These are phyloP conservation scores for Myotis planiceps DNA, from an alignment of 2,797 vertebrate genomes.

Conservation along the genomic window DNA sequence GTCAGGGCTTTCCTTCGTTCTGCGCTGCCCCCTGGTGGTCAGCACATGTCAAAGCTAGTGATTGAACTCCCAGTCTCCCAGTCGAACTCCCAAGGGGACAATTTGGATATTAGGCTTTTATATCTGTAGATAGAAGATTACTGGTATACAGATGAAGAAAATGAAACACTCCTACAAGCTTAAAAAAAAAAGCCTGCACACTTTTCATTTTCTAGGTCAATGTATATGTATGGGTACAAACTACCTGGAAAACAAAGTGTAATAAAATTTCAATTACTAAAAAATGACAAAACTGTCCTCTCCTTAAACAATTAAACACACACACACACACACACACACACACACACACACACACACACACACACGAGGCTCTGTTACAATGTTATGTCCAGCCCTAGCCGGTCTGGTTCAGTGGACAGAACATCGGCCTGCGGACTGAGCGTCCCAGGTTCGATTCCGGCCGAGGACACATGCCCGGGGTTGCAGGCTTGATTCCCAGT, in stretches of 20 bases:
- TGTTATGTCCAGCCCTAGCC: neutral
- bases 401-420: neutral
- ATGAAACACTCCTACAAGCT: conserved; percentile 26
- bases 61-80: no score
- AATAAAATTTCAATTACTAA: conserved; percentile 51
- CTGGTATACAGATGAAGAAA: conserved; percentile 25
- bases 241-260: neutral
- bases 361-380: neutral
- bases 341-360: neutral
- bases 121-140: no score
- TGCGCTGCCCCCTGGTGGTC: no score
- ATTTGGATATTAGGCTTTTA: no score
- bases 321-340: neutral
- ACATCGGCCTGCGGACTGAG: neutral
- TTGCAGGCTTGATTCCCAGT: neutral
- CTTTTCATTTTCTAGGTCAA: conserved; percentile 54
- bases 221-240: conserved; percentile 18
- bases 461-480: neutral
- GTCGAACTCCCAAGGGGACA: no score
- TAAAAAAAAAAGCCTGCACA: neutral
- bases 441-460: neutral
- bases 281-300: conserved; percentile 36
- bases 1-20: no score
- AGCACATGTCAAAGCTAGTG: no score
- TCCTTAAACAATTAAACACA: neutral